A percentile compares a stretch with the other conserved stretches of the same genome.
Conservation (phyloP, 2,888 invertebrate species). For the Drosophila hawaiiensis region DNA sequence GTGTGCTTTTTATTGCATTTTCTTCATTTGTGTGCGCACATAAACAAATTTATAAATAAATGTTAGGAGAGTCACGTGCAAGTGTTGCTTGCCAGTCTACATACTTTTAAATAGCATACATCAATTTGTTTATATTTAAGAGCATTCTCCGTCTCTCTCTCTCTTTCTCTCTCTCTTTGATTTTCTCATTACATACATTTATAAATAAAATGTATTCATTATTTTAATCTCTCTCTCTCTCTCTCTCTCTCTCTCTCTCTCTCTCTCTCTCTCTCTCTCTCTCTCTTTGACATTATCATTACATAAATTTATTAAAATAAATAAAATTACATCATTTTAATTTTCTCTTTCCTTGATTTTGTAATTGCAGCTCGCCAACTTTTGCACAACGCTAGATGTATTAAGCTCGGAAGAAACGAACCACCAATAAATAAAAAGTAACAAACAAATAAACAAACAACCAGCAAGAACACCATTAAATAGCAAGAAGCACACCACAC, state of each 20-base stretch:
- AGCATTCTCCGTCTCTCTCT: background rate
- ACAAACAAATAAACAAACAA: conserved; percentile 38
- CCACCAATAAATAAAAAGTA: conserved; percentile 44
- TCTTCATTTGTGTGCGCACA: background rate
- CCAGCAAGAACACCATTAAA: conserved; percentile 39
- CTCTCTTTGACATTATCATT: background rate
- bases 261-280: background rate
- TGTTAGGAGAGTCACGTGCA: conserved; percentile 30
- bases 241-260: background rate
- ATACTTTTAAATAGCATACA: conserved; percentile 11
- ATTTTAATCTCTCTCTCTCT: background rate
- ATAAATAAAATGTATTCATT: conserved; percentile 2
- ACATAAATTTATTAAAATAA: background rate
- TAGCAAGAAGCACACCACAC: conserved; percentile 59
- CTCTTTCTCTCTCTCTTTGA: too few relatives aligned
- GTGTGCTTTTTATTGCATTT: background rate
- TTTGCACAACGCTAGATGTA: conserved; percentile 47
- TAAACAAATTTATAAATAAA: conserved; percentile 37
- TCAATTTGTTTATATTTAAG: background rate
- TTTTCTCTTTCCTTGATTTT: background rate
- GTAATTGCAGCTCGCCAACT: conserved; percentile 56
- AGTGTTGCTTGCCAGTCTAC: background rate
- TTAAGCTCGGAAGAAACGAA: conserved; percentile 39
- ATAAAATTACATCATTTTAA: conserved; percentile 1
- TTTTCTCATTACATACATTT: background rate